Evolutionary conservation across 2,797 vertebrate genomes (phyloP).

Genomic region (Sciaenops ocellatus): DNA sequence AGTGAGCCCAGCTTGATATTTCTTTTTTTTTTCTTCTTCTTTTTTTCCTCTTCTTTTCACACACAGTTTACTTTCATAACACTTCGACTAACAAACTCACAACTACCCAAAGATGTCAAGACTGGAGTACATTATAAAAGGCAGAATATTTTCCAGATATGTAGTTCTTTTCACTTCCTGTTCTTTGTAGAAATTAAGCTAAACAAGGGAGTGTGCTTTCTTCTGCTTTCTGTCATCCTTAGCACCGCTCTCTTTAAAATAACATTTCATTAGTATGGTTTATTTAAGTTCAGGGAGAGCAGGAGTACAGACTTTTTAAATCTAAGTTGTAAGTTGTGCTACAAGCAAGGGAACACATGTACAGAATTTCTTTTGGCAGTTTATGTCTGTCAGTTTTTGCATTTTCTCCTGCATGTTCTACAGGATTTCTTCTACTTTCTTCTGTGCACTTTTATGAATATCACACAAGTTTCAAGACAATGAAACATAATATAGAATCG

Average conservation of each 20-base stretch:
- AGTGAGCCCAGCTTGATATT: constrained; percentile 52
- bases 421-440: neutral
- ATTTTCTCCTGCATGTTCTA: constrained; percentile 39
- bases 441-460: constrained; percentile 1
- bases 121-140: constrained; percentile 5
- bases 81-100: constrained; percentile 42
- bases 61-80: constrained; percentile 30
- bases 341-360: constrained; percentile 6
- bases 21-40: neutral
- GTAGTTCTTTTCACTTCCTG: neutral
- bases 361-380: constrained; percentile 2
- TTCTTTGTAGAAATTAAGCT: constrained; percentile 1
- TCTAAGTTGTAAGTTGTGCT: neutral
- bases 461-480: neutral
- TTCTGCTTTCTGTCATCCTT: neutral
- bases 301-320: neutral
- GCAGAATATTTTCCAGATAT: neutral
- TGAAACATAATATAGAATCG: neutral
- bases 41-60: neutral
- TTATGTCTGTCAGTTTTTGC: constrained; percentile 36
- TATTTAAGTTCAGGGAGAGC: neutral
- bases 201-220: neutral
- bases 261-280: neutral
- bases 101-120: constrained; percentile 33
- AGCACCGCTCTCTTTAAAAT: neutral